phyloP scores from a whole-genome alignment of 2,797 vertebrate genomes.

The Crenichthys baileyi region DNA sequence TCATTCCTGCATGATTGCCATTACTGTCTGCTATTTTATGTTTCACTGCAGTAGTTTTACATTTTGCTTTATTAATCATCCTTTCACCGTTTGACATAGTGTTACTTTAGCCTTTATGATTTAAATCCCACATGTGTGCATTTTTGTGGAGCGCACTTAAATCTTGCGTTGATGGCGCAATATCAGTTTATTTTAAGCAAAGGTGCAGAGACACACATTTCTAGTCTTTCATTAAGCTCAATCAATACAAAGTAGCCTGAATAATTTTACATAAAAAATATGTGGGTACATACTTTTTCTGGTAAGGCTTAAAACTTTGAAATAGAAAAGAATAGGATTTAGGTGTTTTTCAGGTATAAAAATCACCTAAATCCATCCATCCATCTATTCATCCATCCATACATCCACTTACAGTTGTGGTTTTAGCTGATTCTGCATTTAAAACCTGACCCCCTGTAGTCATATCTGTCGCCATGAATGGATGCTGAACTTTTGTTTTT shows the following conservation, averaged over 20 bases:
- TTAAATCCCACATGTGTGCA: slow-evolving; percentile 7
- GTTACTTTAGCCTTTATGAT: slow-evolving; percentile 7
- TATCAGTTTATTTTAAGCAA: slow-evolving; percentile 23
- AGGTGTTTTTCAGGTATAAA: not conserved
- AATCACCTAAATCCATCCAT: too few species aligned
- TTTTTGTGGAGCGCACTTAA: slow-evolving; percentile 19
- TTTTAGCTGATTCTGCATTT: not conserved
- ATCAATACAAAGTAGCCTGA: not conserved
- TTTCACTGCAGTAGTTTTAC: slow-evolving; percentile 10
- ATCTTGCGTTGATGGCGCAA: slow-evolving; percentile 15
- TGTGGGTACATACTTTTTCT: not conserved
- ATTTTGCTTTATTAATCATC: slow-evolving; percentile 23
- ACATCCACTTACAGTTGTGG: not conserved
- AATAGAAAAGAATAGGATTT: not conserved
- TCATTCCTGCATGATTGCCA: slow-evolving; percentile 28
- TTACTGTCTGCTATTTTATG: slow-evolving; percentile 39
- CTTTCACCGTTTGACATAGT: slow-evolving; percentile 7
- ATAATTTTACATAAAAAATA: not conserved
- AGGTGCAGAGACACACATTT: slow-evolving; percentile 28
- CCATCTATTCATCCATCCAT: not conserved
- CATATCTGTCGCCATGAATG: too few species aligned
- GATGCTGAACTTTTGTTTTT: too few species aligned
- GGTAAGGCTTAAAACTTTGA: not conserved
- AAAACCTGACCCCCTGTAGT: not conserved
- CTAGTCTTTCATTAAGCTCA: not conserved